Percentiles rank a stretch among this genome's conserved stretches.
These are phyloP conservation scores for Sphaerodactylus townsendi DNA, from an alignment of 2,113 vertebrate genomes.

Conservation along the genomic window DNA sequence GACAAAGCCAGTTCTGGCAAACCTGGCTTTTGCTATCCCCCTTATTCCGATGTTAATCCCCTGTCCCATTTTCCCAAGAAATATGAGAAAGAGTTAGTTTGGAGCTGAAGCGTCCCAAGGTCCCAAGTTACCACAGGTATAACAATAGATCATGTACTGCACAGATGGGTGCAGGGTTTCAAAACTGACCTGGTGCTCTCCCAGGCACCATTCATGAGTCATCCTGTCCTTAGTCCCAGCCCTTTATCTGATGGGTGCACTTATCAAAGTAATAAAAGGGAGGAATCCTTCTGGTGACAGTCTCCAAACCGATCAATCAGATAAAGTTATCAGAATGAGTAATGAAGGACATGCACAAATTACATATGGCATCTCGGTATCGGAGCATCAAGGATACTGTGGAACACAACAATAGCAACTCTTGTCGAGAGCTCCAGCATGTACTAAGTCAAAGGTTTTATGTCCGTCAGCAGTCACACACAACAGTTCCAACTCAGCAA, in stretches of 20 bases:
- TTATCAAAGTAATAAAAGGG: neutral
- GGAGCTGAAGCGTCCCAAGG: no score
- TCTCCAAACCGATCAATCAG: neutral
- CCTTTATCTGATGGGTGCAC: neutral
- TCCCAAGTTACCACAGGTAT: no score
- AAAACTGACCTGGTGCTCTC: neutral
- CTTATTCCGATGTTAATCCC: no score
- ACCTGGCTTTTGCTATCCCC: no score
- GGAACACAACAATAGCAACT: neutral
- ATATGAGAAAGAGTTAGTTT: no score
- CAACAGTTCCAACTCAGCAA: neutral
- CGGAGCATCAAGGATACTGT: neutral
- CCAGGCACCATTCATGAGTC: neutral
- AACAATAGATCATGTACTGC: neutral
- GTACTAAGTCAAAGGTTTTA: neutral
- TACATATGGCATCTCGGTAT: neutral
- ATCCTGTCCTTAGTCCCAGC: neutral
- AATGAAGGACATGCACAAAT: fast-evolving
- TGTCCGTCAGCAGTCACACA: neutral
- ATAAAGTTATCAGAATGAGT: constrained; percentile 24
- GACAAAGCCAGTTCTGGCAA: no score
- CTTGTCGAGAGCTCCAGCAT: neutral
- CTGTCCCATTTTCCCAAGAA: no score
- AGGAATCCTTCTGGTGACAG: fast-evolving
- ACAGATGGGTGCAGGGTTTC: neutral